A percentile compares a stretch with the other conserved stretches of the same genome.
These are phyloP conservation scores for Alectura lathami DNA, from an alignment of 2,113 vertebrate species.

Conservation along the genomic window DNA sequence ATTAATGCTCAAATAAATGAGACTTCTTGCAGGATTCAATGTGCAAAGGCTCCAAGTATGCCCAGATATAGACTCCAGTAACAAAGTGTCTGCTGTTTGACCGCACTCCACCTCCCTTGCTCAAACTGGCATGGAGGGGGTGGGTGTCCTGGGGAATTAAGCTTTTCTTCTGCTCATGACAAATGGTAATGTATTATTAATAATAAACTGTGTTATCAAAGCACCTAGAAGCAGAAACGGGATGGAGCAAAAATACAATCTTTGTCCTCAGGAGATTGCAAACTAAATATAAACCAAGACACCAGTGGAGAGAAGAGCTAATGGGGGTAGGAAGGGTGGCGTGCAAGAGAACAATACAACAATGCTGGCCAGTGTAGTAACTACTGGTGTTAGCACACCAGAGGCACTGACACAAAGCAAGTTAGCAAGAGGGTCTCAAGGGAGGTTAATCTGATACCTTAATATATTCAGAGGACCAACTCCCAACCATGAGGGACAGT, in stretches of 20 bases:
- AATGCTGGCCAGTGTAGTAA: background rate
- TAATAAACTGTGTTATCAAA: background rate
- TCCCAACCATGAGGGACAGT: background rate
- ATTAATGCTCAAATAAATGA: conserved; percentile 57
- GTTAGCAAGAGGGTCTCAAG: background rate
- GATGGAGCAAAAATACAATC: background rate
- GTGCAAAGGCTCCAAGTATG: conserved; percentile 25
- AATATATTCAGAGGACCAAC: background rate
- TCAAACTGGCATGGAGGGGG: background rate
- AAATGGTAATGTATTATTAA: background rate
- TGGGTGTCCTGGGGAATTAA: background rate
- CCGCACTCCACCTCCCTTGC: background rate
- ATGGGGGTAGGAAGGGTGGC: background rate
- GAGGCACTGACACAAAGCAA: background rate
- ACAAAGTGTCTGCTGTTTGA: conserved; percentile 52
- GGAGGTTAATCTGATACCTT: background rate
- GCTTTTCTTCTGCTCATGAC: background rate
- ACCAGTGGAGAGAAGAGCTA: background rate
- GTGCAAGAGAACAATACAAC: background rate
- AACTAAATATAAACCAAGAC: background rate
- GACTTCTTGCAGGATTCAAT: conserved; percentile 35
- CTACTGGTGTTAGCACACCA: background rate
- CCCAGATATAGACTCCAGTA: background rate
- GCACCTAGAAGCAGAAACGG: background rate
- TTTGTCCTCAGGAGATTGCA: background rate